Conservation (phyloP, 2,113 vertebrate genomes). For the Agelaius phoeniceus region DNA sequence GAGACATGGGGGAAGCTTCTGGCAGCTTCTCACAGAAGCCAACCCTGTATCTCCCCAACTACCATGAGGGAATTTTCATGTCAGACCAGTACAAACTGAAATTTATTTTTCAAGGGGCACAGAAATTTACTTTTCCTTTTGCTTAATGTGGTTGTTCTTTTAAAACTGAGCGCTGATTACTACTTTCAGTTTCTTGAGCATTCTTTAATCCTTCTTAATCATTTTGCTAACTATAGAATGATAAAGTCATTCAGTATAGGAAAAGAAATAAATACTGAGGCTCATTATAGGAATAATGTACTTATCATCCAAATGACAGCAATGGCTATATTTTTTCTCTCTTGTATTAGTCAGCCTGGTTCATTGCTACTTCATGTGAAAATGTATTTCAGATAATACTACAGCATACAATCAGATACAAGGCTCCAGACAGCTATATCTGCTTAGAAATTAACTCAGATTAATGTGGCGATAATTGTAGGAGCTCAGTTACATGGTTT, state of each 20-base stretch:
- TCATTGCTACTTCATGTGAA: neutral
- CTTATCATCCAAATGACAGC: neutral
- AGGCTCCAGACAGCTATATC: slow-evolving; percentile 37
- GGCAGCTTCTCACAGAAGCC: neutral
- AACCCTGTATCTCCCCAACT: fast-evolving
- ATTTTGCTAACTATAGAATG: neutral
- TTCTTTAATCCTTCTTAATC: neutral
- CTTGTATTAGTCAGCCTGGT: neutral
- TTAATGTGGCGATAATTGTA: slow-evolving; percentile 49
- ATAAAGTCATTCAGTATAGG: neutral
- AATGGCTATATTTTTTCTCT: neutral
- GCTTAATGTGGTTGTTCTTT: neutral
- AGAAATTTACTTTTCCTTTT: neutral
- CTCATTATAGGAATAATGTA: neutral
- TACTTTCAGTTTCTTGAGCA: neutral
- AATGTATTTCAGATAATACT: neutral
- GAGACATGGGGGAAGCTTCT: neutral
- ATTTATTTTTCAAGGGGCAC: too few species aligned
- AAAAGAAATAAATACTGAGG: neutral
- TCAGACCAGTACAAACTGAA: neutral
- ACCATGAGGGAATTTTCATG: neutral
- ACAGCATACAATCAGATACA: neutral
- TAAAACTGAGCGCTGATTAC: neutral
- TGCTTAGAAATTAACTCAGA: slow-evolving; percentile 49
- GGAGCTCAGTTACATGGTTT: slow-evolving; percentile 32